Evolutionary conservation across 2,797 vertebrate genomes (phyloP), one percentile per base, ranked within the genome.

Genomic region (Onychomys torridus): DNA sequence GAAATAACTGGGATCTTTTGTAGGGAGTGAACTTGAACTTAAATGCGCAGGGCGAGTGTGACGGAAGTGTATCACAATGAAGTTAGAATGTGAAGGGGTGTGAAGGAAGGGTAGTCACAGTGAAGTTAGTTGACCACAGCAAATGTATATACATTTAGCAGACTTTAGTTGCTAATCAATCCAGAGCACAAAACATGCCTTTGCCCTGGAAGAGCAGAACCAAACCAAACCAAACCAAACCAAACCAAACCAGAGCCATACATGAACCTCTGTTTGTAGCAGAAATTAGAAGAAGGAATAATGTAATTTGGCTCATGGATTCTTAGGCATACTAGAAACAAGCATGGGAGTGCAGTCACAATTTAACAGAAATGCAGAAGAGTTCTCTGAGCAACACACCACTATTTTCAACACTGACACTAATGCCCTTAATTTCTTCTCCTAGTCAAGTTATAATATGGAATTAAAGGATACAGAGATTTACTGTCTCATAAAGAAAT

Each of bases 301-400:
- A 52, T 71, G 19, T 65, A 43, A 55, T 16, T 34, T 4, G 61
- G 34, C 29, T 69, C 14, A 71, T 71, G 57, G 5, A 21, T 57
- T 93, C 77, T 96, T 25, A 90, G 61, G 43, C 27, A 79, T 63
- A 85, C 12, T 3, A 11, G 82, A 76, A 84, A 21, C 49, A 78
- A 65, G 46, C 29, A 40, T 57, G 16, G 25, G 95, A 29, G 11
- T 59, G 0, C 14, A 5, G 81, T 90, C 37, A 86, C 61, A 94
- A 90, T 96, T 90, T 43, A 96, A 85, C 65, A 76, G 29, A 79
- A 89, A 86, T 76, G 6, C 84, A 27, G 29, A 46, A 76, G 67
- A 29, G 2, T 71, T 91, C 84, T 40, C 4, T 11, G 32, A 55
- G 23, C 25, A 59, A 92, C 11, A 71, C 4, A 37, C 43, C 93